Evolutionary conservation across 2,797 vertebrate genomes (phyloP).

Genomic region (Argentina silus): DNA sequence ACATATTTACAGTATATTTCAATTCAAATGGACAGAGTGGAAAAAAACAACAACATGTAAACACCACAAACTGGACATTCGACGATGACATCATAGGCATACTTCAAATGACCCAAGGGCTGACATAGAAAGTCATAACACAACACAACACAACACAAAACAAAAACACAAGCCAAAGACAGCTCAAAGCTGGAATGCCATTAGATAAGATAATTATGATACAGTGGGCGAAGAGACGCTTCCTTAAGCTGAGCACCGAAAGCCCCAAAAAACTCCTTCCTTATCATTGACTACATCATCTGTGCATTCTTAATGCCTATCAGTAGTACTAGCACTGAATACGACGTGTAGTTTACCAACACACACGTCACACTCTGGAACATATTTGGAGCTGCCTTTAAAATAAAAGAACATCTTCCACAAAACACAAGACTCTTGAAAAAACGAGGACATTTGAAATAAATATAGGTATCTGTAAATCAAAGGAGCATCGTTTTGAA

Average conservation of each 20-base stretch:
- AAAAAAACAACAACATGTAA: conserved; percentile 21
- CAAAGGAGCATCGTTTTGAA: conserved; percentile 42
- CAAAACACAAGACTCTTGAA: conserved; percentile 18
- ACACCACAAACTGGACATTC: conserved; percentile 20
- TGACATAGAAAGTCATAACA: conserved; percentile 27
- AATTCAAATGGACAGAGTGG: conserved; percentile 33
- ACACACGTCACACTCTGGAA: conserved; percentile 38
- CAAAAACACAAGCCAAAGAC: conserved; percentile 21
- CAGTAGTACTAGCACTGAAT: conserved; percentile 69
- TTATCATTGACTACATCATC: conserved; percentile 73
- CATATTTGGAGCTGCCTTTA: conserved; percentile 63
- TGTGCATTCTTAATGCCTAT: conserved; percentile 68
- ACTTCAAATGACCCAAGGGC: conserved; percentile 19
- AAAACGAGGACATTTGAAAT: conserved; percentile 20
- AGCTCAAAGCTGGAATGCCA: conserved; percentile 62
- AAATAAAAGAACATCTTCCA: conserved; percentile 38
- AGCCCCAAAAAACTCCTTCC: conserved; percentile 16
- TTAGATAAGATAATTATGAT: conserved; percentile 43
- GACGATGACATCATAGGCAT: conserved; percentile 18
- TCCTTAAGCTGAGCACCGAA: conserved; percentile 12
- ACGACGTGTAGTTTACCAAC: conserved; percentile 26
- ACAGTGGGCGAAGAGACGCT: conserved; percentile 23
- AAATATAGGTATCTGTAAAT: conserved; percentile 55
- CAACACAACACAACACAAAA: background rate
- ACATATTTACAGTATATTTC: background rate